These are phyloP conservation scores for Eupithecia inturbata DNA, from an alignment of 2,888 invertebrate genomes.

Conservation along the genomic window DNA sequence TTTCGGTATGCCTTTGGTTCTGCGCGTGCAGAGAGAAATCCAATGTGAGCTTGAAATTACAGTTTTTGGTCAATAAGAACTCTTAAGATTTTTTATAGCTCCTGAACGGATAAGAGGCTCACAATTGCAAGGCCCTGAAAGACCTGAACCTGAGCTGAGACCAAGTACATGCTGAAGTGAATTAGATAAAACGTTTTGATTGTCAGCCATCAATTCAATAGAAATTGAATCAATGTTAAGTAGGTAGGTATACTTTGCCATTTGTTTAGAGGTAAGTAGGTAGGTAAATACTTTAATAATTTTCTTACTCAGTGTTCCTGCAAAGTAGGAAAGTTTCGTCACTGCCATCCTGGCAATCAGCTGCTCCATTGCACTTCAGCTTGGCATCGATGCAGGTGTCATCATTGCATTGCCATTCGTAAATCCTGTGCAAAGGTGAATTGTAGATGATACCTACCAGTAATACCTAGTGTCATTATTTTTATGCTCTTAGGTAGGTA, in stretches of 20 bases:
- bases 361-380: constrained; percentile 13
- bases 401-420: constrained; percentile 20
- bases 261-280: no score
- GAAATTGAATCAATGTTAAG: no score
- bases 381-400: constrained; percentile 14
- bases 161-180: no score
- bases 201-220: neutral
- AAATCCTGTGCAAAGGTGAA: neutral
- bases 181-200: no score
- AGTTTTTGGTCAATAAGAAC: no score
- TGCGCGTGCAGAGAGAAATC: no score
- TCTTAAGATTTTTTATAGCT: no score
- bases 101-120: no score
- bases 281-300: neutral
- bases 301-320: constrained; percentile 19
- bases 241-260: neutral
- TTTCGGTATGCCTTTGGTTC: no score
- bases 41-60: no score
- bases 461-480: neutral
- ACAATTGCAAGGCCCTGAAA: no score
- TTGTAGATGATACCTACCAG: neutral
- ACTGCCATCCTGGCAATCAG: constrained; percentile 10
- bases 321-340: constrained; percentile 22
- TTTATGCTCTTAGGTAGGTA: neutral
- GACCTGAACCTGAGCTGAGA: no score